These are phyloP conservation scores for Epizoanthus scotinus DNA, from an alignment of 92 coral and sea anemone species.

Conservation along the genomic window DNA sequence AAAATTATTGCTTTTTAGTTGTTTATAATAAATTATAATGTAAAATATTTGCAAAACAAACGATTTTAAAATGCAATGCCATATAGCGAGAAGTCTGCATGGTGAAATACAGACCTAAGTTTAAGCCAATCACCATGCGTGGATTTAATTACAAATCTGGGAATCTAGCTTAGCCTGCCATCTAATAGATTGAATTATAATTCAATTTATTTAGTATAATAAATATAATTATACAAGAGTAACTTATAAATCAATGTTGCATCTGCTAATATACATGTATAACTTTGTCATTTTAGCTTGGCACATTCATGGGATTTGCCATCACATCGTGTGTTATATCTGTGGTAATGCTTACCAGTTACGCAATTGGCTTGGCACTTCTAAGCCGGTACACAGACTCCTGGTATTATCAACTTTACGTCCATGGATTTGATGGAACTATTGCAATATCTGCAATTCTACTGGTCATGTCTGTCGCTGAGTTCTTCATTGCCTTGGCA, in stretches of 20 bases:
- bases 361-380: background rate
- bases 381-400: background rate
- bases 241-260: background rate
- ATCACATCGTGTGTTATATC: conserved; percentile 10
- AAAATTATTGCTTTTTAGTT: too few relatives aligned
- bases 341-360: background rate
- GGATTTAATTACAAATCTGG: too few relatives aligned
- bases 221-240: background rate
- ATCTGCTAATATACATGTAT: too few relatives aligned
- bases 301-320: conserved; percentile 21
- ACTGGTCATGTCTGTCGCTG: background rate
- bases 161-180: too few relatives aligned
- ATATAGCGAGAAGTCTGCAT: too few relatives aligned
- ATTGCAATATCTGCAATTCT: background rate
- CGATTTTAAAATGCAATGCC: too few relatives aligned
- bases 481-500: conserved; percentile 6
- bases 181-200: too few relatives aligned
- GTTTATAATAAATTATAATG: too few relatives aligned
- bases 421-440: background rate
- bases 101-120: too few relatives aligned
- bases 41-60: too few relatives aligned
- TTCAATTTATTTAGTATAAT: too few relatives aligned
- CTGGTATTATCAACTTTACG: background rate
- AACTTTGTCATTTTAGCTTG: conserved; percentile 16
- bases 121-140: too few relatives aligned